phyloP scores from a whole-genome alignment of 2,797 vertebrate species.

The Remorina albescens region DNA sequence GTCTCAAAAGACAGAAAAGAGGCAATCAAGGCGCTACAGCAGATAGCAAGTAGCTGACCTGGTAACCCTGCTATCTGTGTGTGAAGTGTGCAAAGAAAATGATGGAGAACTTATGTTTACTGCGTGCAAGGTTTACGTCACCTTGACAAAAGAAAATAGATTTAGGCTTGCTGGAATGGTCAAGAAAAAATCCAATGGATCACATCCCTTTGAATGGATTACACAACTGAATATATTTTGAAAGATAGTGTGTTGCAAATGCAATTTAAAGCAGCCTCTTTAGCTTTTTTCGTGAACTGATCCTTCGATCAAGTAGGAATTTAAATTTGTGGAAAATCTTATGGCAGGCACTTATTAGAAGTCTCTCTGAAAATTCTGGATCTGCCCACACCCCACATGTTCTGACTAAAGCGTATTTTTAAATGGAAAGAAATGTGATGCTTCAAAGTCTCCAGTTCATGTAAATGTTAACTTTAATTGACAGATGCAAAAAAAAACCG shows the following conservation, averaged over 20 bases:
- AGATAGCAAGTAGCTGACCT: slow-evolving; percentile 28
- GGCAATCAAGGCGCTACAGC: slow-evolving; percentile 8
- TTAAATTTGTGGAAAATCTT: slow-evolving; percentile 24
- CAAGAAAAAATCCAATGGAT: neutral
- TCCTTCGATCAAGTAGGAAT: slow-evolving; percentile 24
- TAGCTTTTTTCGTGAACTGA: no score
- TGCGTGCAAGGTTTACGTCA: neutral
- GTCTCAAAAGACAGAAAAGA: slow-evolving; percentile 28
- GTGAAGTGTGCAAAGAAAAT: neutral
- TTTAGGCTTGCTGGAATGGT: neutral
- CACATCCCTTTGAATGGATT: neutral
- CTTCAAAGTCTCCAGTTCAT: slow-evolving; percentile 9
- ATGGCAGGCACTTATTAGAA: slow-evolving; percentile 6
- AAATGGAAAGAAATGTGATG: neutral
- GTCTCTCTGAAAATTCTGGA: slow-evolving; percentile 21
- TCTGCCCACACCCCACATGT: slow-evolving; percentile 4
- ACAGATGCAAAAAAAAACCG: neutral
- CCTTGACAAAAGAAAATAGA: neutral
- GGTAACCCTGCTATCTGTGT: neutral
- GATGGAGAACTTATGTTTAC: slow-evolving; percentile 2
- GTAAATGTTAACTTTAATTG: neutral
- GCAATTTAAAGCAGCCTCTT: neutral
- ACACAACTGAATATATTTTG: neutral
- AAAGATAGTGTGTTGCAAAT: neutral
- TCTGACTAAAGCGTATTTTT: neutral